Conservation (phyloP, 1,140 invertebrate species). For the Trigoniulus corallinus region DNA sequence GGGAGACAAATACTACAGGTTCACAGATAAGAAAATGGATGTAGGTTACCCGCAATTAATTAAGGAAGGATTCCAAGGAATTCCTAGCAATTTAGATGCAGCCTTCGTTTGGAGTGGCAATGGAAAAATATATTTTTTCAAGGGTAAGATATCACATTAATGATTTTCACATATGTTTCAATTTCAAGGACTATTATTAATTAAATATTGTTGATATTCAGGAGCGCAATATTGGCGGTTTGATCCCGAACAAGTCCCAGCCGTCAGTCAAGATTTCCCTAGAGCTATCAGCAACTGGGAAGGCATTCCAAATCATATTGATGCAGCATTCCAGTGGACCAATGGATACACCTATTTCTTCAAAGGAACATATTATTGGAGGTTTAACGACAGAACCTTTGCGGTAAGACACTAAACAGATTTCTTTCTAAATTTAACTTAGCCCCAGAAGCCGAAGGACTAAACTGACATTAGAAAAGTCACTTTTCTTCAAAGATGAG, state of each 20-base stretch:
- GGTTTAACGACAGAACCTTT: conserved; percentile 84
- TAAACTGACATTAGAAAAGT: background rate
- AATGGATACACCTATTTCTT: conserved; percentile 97
- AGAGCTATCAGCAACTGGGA: conserved; percentile 80
- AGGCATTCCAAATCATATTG: conserved; percentile 66
- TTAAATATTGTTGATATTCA: conserved; percentile 15
- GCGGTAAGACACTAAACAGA: conserved; percentile 40
- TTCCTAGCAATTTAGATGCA: conserved; percentile 79
- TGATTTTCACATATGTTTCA: conserved; percentile 4
- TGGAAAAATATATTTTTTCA: conserved; percentile 91
- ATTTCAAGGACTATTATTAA: conserved; percentile 4
- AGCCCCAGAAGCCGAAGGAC: background rate
- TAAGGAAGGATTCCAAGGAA: conserved; percentile 72
- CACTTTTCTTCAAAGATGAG: background rate
- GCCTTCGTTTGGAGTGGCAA: conserved; percentile 91
- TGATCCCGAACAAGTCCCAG: conserved; percentile 64
- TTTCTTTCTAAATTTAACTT: background rate
- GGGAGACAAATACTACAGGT: conserved; percentile 85
- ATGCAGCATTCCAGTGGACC: conserved; percentile 77
- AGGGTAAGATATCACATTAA: conserved; percentile 35
- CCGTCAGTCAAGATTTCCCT: conserved; percentile 73
- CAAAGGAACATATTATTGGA: conserved; percentile 72
- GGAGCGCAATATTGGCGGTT: conserved; percentile 83
- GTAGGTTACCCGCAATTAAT: conserved; percentile 80
- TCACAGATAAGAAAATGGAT: conserved; percentile 62